Percentiles rank a stretch among this genome's conserved stretches.
Conservation (phyloP, 2,888 invertebrate species). For the Sinelater perroti region DNA sequence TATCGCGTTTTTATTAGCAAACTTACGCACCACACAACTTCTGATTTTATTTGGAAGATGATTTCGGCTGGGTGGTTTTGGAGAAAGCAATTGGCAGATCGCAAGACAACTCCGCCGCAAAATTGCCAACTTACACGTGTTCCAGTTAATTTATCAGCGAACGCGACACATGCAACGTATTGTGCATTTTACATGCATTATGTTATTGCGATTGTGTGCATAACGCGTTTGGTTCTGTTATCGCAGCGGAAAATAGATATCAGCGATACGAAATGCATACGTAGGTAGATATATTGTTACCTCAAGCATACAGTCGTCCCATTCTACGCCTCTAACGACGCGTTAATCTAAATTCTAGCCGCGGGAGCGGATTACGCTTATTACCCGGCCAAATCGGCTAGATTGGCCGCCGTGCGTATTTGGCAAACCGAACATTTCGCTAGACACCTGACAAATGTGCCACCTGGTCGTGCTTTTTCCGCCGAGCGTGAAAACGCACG, state of each 20-base stretch:
- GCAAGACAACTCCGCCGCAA: background rate
- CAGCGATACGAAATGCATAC: constrained; percentile 47
- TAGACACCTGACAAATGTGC: too few species aligned
- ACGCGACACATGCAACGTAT: constrained; percentile 40
- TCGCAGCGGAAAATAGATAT: constrained; percentile 49
- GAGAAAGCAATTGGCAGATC: background rate
- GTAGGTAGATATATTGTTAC: constrained; percentile 37
- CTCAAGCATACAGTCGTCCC: constrained; percentile 30
- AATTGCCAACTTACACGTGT: constrained; percentile 19
- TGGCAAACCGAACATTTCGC: too few species aligned
- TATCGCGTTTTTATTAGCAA: too few species aligned
- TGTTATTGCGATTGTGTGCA: constrained; percentile 47
- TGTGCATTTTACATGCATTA: constrained; percentile 42
- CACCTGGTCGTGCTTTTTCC: too few species aligned
- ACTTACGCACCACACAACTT: too few species aligned
- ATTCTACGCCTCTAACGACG: constrained; percentile 22
- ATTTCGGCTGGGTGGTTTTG: too few species aligned
- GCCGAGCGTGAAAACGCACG: too few species aligned
- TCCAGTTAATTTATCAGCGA: constrained; percentile 34
- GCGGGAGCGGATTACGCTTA: too few species aligned
- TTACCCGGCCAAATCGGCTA: too few species aligned
- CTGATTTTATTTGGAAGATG: too few species aligned
- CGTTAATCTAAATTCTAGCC: constrained; percentile 13
- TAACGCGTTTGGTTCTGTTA: constrained; percentile 48
- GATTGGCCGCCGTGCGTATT: too few species aligned